phyloP scores from a whole-genome alignment of 2,113 vertebrate species.

The Egretta garzetta region DNA sequence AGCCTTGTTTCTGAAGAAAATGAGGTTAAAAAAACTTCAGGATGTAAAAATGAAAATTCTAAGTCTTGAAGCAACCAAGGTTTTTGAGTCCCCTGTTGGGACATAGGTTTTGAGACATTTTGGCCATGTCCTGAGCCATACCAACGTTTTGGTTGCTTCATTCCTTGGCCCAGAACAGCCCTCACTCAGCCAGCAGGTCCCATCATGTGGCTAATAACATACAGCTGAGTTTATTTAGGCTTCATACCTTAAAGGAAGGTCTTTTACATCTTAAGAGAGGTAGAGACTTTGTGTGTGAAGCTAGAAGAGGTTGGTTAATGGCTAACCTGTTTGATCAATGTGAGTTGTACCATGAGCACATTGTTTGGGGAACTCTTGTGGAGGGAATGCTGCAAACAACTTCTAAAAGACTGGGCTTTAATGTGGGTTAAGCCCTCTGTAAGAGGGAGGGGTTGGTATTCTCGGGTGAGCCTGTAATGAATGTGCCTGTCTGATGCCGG shows the following conservation, averaged over 20 bases:
- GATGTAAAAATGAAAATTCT: background rate
- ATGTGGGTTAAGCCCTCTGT: background rate
- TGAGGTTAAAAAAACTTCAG: background rate
- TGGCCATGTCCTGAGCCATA: background rate
- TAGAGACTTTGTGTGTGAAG: background rate
- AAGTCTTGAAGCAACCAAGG: background rate
- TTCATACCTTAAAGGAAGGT: background rate
- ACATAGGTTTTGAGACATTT: background rate
- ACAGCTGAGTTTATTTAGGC: background rate
- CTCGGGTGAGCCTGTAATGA: background rate
- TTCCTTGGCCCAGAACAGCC: background rate
- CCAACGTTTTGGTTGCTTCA: background rate
- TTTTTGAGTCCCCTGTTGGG: background rate
- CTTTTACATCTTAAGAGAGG: background rate
- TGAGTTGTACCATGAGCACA: background rate
- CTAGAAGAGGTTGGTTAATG: background rate
- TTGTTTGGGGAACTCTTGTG: conserved; percentile 1
- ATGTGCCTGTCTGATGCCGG: background rate
- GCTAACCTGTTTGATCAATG: background rate
- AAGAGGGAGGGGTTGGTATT: background rate
- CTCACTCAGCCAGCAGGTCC: background rate
- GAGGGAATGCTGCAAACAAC: conserved; percentile 11
- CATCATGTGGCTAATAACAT: background rate
- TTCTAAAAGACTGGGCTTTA: background rate
- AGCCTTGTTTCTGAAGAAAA: background rate